Percentiles rank a stretch among this genome's conserved stretches.
Evolutionary conservation across 2,888 invertebrate genomes (phyloP).

Genomic region (Hetaerina titia): DNA sequence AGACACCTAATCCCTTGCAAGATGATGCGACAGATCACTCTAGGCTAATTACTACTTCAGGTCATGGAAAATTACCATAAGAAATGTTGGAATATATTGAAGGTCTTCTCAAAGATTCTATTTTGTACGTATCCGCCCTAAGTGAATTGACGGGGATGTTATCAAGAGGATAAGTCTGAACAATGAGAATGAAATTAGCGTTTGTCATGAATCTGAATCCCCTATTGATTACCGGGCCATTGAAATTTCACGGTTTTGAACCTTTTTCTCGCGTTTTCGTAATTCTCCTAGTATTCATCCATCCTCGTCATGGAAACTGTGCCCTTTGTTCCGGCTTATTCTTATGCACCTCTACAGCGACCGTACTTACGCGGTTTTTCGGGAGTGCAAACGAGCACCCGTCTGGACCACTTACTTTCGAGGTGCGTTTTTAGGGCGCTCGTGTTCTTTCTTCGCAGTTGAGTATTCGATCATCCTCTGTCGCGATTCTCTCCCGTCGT

Average conservation of each 20-base stretch:
- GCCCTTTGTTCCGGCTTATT: background rate
- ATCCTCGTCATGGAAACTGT: background rate
- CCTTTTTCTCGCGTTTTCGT: background rate
- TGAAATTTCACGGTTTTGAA: background rate
- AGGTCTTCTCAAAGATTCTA: no score
- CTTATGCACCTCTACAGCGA: background rate
- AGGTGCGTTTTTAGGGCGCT: background rate
- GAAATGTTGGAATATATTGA: no score
- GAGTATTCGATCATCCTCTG: constrained; percentile 7
- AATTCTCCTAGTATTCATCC: background rate
- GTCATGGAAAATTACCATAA: no score
- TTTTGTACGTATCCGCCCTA: background rate
- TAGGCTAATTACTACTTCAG: no score
- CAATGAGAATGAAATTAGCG: background rate
- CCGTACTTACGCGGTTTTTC: background rate
- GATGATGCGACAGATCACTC: no score
- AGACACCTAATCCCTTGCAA: no score
- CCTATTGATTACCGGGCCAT: background rate
- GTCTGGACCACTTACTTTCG: background rate
- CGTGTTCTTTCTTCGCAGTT: background rate
- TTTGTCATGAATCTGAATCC: background rate
- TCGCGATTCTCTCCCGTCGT: background rate
- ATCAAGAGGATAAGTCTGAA: background rate
- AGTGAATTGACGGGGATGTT: background rate
- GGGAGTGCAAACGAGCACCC: background rate